These are phyloP conservation scores for Scopus umbretta DNA, from an alignment of 2,113 vertebrate genomes.

Conservation along the genomic window DNA sequence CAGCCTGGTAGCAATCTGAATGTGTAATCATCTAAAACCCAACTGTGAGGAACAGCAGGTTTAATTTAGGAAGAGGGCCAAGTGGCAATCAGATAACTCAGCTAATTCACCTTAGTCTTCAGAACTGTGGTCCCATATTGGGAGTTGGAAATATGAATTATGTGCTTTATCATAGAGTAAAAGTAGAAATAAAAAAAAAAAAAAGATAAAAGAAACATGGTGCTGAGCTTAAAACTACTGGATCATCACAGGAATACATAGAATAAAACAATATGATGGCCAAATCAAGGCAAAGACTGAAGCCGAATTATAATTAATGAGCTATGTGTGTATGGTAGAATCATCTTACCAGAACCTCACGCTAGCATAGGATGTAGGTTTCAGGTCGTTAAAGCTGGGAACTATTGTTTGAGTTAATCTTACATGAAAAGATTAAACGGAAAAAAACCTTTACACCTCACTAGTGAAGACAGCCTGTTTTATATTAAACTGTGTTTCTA, in stretches of 20 bases:
- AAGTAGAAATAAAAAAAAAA: neutral
- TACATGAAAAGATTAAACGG: neutral
- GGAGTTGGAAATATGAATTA: neutral
- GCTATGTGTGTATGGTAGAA: neutral
- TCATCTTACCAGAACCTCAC: neutral
- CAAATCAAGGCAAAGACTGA: neutral
- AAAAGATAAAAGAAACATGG: neutral
- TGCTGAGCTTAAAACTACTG: neutral
- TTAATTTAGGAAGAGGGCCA: neutral
- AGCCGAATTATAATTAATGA: neutral
- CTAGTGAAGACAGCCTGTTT: neutral
- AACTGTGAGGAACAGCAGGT: neutral
- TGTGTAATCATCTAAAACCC: neutral
- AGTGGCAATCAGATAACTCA: neutral
- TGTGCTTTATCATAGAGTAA: neutral
- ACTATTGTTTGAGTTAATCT: neutral
- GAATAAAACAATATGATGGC: neutral
- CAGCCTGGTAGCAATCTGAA: neutral
- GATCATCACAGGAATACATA: neutral
- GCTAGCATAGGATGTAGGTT: neutral
- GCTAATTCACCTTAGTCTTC: neutral
- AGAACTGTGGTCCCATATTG: neutral
- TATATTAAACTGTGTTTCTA: neutral
- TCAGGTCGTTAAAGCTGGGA: neutral
- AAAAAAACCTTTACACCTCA: neutral